Base-by-base conservation (phyloP, 2,797 vertebrate species). In the Tympanoctomys barrerae region DNA sequence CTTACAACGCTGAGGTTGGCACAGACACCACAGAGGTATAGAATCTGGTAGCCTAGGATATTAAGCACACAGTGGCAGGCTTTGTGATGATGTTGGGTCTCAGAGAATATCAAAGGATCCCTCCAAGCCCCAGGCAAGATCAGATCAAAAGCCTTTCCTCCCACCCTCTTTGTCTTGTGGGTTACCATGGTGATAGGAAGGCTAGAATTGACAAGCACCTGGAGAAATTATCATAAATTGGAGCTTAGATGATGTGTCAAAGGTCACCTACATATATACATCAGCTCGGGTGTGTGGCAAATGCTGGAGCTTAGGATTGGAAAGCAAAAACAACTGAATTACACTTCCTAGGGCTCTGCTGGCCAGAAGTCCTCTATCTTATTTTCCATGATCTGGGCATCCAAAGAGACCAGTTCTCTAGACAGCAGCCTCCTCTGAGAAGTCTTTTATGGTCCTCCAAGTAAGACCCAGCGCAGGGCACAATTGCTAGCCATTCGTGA, bases 131-230 rank as follows among this genome's bases (percentile, higher is more conserved):
- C 73, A 83, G 68, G 73, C 68, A 89, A 81, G 13, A 52, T 33
- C 62, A 90, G 79, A 96, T 94, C 94, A 93, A 92, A 93, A 84
- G 16, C 42, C 16, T 70, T 82, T 86, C 68, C 73, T 85, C 71
- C 71, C 81, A 22, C 18, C 77, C 31, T 92, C 87, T 83, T 59
- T 90, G 71, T 46, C 75, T 85, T 93, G 36, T 80, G 31, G 16
- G 93, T 96, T 94, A 86, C 96, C 91, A 96, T 96, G 85, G 89
- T 66, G 52, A 96, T 59, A 36, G 7, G 54, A 87, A 91, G 54
- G 33, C 36, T 33, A 83, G 46, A 75, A 18, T 2, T 52, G 46
- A 90, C 59, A 93, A 26, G 42, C 24, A 70, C 52, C 16, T 39
- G 66, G 91, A 95, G 54, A 68, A 16, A 39, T 87, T 82, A 66